Evolutionary conservation across 2,797 vertebrate genomes (phyloP), one percentile per base, ranked within the genome.

Genomic region (Cichlasoma orientale): DNA sequence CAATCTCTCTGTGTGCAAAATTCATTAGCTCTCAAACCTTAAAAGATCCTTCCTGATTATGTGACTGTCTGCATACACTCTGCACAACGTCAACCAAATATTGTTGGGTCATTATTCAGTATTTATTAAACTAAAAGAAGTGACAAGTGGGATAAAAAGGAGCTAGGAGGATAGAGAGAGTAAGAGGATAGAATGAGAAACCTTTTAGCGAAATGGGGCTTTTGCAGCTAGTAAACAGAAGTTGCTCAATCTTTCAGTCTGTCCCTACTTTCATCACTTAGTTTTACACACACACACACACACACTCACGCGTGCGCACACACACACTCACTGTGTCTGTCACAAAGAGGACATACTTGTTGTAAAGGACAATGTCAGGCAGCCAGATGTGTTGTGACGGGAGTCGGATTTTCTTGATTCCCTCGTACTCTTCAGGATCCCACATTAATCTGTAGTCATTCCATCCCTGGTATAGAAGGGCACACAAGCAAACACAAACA

Each of bases 331-430:
- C 29, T 38, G 1, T n/a, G 1, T 68, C 10, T 53, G 55, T 27
- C 36, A 81, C 27, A 71, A 63, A 77, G 31, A 2, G 18, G 38
- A 74, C 94, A 5, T 89, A 96, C 96, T 96, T 96, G 90, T 96
- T 96, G 86, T 96, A 96, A 55, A 96, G 95, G 66, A 96, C 95
- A 18, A 96, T 96, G 90, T 96, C 96, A 16, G 96, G 96, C 75
- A 96, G 91, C 96, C 96, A 96, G 89, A 96, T 96, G 88, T 96
- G 95, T 79, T 94, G 95, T n/a, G 96, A 94, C 0, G 95, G 95
- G 29, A 96, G 94, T 4, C 95, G 93, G 33, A 96, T 94, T 88
- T 95, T 96, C 82, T 95, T 93, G 72, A 96, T 95, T 61, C 96
- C 96, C 63, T 96, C 94, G 11, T 95, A 96, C 76, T 96, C 93